phyloP scores from a whole-genome alignment of 2,888 invertebrate genomes.

The Pristionchus maxplancki region DNA sequence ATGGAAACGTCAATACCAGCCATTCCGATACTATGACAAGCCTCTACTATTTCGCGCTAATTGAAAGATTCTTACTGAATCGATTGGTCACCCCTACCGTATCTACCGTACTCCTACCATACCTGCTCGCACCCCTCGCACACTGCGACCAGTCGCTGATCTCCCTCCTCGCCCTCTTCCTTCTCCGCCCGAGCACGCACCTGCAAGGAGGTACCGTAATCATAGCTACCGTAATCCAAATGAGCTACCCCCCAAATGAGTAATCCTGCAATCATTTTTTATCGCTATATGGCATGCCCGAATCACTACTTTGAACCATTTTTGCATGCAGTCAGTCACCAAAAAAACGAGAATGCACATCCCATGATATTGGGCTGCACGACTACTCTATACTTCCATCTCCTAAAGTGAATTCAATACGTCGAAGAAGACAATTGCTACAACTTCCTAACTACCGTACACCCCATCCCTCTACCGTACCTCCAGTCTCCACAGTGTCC shows the following conservation, averaged over 20 bases:
- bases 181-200: neutral
- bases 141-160: slow-evolving; percentile 29
- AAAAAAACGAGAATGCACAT: neutral
- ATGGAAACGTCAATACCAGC: too few species aligned
- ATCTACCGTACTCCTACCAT: neutral
- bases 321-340: too few species aligned
- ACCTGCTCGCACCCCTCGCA: slow-evolving; percentile 41
- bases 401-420: too few species aligned
- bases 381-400: too few species aligned
- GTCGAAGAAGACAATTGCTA: too few species aligned
- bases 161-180: neutral
- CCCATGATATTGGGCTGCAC: too few species aligned
- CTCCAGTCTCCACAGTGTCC: slow-evolving; percentile 34
- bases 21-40: too few species aligned
- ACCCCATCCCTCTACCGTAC: neutral
- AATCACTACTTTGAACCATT: too few species aligned
- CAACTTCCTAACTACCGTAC: neutral
- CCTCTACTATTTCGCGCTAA: too few species aligned
- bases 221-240: neutral
- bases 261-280: too few species aligned
- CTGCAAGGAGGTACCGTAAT: neutral
- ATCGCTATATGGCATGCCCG: too few species aligned
- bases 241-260: neutral
- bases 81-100: neutral
- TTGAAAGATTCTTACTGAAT: too few species aligned